Evolutionary conservation across 2,888 invertebrate species (phyloP), one percentile per base, ranked within the genome.

Genomic region (Dynastes grantii): DNA sequence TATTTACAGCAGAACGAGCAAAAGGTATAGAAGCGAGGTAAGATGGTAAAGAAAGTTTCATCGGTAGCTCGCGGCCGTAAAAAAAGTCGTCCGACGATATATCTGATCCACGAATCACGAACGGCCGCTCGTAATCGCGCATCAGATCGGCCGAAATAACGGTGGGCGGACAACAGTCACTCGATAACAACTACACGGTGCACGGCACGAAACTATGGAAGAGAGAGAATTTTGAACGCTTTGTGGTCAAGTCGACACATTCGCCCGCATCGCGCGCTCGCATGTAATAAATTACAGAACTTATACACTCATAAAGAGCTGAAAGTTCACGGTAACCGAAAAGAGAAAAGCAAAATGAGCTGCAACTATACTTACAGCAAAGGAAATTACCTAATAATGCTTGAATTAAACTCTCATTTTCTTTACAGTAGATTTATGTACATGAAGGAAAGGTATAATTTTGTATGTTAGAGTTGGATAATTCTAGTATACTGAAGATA

Each of bases 101-200:
- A 84, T 84, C 84, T 81, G 84, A 84, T 84, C 80, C 81, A 84
- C 83, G 84, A 83, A 84, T 84, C 84, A 84, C 84, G 84, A 82
- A 84, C 83, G 80, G 83, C 77, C 80, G 82, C 81, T 81, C 79
- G 81, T 80, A 83, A 84, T 84, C 84, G 83, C 83, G 84, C 83
- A 83, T 81, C 61, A 61, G 40, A 73, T 58, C 73, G 58, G 40
- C 73, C 73, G 61, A 75, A 75, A 75, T 75, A 75, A 61, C 61
- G 40, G 73, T 75, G 73, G 73, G 73, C 73, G 73, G 73, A 75
- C 73, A 75, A 75, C 73, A 75, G 73, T 73, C 73, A 58, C 78
- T 79, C 78, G 78, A 80, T 80, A 82, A 83, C 81, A 78, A 79
- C 80, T 27, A 40, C 11, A 13, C 27, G 32, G 29, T n/a, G 77